phyloP scores from a whole-genome alignment of 2,888 invertebrate species.

The Acrocyrtus sp. region DNA sequence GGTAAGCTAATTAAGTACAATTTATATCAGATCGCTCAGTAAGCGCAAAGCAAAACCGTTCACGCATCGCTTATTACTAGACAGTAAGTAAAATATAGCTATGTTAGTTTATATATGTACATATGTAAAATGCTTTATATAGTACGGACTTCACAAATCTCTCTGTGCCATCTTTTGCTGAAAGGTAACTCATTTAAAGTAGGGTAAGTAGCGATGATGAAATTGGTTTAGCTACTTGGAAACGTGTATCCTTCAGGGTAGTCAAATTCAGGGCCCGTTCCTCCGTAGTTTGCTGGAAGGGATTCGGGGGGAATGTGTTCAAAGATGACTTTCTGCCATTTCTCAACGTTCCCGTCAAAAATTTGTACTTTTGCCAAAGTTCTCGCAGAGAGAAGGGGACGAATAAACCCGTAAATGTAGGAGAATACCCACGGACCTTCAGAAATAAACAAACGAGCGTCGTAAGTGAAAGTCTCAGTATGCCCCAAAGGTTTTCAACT shows the following conservation, averaged over 20 bases:
- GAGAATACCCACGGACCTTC: conserved; percentile 38
- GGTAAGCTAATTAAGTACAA: background rate
- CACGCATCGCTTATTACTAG: too few species aligned
- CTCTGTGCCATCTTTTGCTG: too few species aligned
- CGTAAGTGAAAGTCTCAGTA: too few species aligned
- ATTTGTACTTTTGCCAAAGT: conserved; percentile 36
- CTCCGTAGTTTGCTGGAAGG: conserved; percentile 52
- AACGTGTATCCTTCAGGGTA: conserved; percentile 26
- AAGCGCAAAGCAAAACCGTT: background rate
- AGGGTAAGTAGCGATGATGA: background rate
- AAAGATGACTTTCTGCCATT: conserved; percentile 44
- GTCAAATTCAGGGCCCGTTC: conserved; percentile 37
- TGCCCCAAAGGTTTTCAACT: too few species aligned
- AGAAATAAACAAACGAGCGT: too few species aligned
- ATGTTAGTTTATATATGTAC: too few species aligned
- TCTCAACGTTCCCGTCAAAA: conserved; percentile 36
- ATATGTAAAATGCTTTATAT: too few species aligned
- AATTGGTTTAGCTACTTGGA: conserved; percentile 8
- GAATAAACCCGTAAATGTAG: conserved; percentile 28
- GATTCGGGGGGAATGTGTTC: conserved; percentile 30
- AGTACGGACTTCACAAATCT: too few species aligned
- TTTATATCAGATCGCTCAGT: background rate
- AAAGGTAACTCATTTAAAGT: too few species aligned
- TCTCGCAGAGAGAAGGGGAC: conserved; percentile 30
- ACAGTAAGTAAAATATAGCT: too few species aligned